Evolutionary conservation across 1,140 invertebrate genomes (phyloP), one percentile per base, ranked within the genome.

Genomic region (Heterodera schachtii): DNA sequence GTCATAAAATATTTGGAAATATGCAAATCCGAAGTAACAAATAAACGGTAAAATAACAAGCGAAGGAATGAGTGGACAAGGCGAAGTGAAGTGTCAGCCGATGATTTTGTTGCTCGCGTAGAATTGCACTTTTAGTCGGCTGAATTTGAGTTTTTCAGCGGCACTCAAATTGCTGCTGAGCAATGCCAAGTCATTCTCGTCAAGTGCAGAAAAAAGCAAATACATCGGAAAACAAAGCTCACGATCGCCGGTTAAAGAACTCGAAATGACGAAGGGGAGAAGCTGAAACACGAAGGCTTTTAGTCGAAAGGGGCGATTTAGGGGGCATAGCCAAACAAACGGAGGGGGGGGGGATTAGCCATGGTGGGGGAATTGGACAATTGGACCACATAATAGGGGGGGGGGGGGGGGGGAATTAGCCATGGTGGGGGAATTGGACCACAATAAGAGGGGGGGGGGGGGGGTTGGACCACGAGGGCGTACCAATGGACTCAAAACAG

Each of bases 1-100:
- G 88, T 70, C 88, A 89, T 67, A 89, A 89, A 80, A 90, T 89
- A 52, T 89, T 88, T 70, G 88, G 87, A 82, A 90, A 89, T 79
- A 78, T 89, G 47, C 84, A 88, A 66, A 90, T 89, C 41, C 69
- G 70, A 52, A 78, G 21, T 76, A 67, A 79, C 67, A 71, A 77
- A 64, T 64, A 64, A 64, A 64, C 4, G 5, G 57, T 5, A 64
- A 64, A 19, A 31, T 31, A 31, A 19, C 57, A 19, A 64, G 16
- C 57, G 16, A n/a, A 19, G 1, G 11, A 60, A 60, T 60, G 13
- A 16, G 11, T 19, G 16, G 16, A 19, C 57, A 60, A 60, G 31
- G 31, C 31, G 31, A 31, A 31, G 31, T 31, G 69, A 71, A 71
- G 41, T 13, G 44, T 80, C 52, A 81, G 31, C 80, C 80, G 77